A percentile compares a stretch with the other conserved stretches of the same genome.
These are phyloP conservation scores for Chouioia cunea DNA, from an alignment of 2,888 invertebrate species.

Conservation along the genomic window DNA sequence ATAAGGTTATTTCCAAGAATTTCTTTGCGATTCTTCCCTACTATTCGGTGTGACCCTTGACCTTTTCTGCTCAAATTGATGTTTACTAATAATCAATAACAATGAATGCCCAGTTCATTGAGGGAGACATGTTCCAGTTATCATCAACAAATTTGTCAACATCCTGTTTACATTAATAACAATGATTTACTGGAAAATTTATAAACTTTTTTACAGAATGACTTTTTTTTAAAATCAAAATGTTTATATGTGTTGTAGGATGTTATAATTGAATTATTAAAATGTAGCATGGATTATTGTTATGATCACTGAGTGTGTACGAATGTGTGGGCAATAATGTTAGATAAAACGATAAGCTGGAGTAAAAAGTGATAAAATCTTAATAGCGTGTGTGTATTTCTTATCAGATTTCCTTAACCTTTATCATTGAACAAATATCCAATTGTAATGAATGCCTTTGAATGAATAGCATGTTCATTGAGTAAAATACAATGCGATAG, in stretches of 20 bases:
- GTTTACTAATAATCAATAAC: constrained; percentile 47
- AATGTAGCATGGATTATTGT: too few relatives aligned
- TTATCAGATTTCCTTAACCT: constrained; percentile 42
- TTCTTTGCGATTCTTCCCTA: constrained; percentile 19
- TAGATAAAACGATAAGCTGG: constrained; percentile 9
- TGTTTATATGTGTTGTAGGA: too few relatives aligned
- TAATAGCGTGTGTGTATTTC: constrained; percentile 2
- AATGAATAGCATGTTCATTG: constrained; percentile 29
- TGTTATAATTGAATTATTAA: too few relatives aligned
- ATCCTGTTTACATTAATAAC: background rate
- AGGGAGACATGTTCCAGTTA: constrained; percentile 40
- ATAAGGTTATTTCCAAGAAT: background rate
- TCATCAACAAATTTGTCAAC: constrained; percentile 25
- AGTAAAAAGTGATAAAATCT: constrained; percentile 18
- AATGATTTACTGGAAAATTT: background rate
- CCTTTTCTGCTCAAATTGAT: constrained; percentile 44
- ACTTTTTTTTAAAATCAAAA: constrained; percentile 2
- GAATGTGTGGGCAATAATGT: too few relatives aligned
- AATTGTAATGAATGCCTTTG: constrained; percentile 28
- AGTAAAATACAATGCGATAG: constrained; percentile 9
- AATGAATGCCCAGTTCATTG: constrained; percentile 47
- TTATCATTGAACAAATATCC: constrained; percentile 44
- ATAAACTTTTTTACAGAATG: too few relatives aligned
- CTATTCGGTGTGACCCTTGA: constrained; percentile 43
- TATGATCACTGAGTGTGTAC: too few relatives aligned